Evolutionary conservation across 2,113 vertebrate species (phyloP).

Genomic region (Oenanthe melanoleuca): DNA sequence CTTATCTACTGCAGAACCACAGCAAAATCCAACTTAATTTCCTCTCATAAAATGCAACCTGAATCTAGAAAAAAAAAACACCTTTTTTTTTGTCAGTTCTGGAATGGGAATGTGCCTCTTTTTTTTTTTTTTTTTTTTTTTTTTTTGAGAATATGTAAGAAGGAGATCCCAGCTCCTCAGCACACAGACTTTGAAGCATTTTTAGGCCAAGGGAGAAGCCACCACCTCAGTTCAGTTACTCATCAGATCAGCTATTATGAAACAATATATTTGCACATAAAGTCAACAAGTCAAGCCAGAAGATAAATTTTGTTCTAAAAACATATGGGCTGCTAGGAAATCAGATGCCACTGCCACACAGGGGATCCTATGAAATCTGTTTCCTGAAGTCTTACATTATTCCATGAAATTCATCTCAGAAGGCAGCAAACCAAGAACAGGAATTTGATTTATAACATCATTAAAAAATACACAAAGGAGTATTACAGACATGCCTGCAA

Average conservation of each 20-base stretch:
- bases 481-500: not conserved
- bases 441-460: not conserved
- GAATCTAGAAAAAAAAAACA: fast-evolving
- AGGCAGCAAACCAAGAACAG: not conserved
- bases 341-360: not conserved
- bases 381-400: not conserved
- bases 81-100: fast-evolving
- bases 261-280: not conserved
- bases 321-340: not conserved
- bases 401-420: conserved; percentile 1
- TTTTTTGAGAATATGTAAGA: not conserved
- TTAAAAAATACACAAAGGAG: not conserved
- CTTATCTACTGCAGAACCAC: not conserved
- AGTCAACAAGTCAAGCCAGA: not conserved
- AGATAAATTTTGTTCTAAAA: not conserved
- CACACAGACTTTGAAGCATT: not conserved
- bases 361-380: not conserved
- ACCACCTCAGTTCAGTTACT: not conserved
- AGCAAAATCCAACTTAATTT: not conserved
- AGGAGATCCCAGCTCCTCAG: not conserved
- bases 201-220: not conserved
- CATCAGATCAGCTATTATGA: not conserved
- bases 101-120: not conserved
- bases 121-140: too few relatives aligned
- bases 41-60: not conserved